phyloP scores from a whole-genome alignment of 1,140 invertebrate species.

The Pseudomyrmex gracilis region DNA sequence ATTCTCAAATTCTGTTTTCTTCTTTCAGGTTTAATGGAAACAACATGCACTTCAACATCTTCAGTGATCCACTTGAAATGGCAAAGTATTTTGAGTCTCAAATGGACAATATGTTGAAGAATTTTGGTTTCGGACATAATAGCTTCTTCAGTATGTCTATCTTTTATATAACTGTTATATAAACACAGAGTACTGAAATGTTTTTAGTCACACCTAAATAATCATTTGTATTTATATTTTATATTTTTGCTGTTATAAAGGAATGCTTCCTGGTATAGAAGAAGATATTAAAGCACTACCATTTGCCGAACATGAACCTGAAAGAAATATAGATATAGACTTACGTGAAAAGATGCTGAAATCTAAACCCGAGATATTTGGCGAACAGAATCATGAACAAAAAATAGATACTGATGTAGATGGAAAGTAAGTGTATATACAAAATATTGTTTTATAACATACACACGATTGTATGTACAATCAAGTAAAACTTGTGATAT shows the following conservation, averaged over 20 bases:
- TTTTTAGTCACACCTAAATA: too few relatives aligned
- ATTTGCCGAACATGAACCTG: slow-evolving; percentile 24
- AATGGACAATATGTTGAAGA: slow-evolving; percentile 78
- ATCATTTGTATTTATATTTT: too few relatives aligned
- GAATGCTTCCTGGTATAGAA: neutral
- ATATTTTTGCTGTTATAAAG: slow-evolving; percentile 31
- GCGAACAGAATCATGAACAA: slow-evolving; percentile 51
- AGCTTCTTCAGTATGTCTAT: slow-evolving; percentile 28
- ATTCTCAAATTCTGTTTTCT: slow-evolving; percentile 8
- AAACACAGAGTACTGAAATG: neutral
- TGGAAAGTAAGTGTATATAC: slow-evolving; percentile 83
- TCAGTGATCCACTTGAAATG: slow-evolving; percentile 79
- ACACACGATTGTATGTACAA: too few relatives aligned
- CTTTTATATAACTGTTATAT: neutral
- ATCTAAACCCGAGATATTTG: slow-evolving; percentile 73
- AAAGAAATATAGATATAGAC: slow-evolving; percentile 58
- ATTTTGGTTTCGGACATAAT: slow-evolving; percentile 68
- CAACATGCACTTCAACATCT: slow-evolving; percentile 73
- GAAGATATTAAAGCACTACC: slow-evolving; percentile 34
- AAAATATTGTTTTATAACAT: too few relatives aligned
- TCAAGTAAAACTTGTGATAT: neutral
- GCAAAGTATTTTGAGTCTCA: slow-evolving; percentile 78
- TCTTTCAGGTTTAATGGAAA: slow-evolving; percentile 56
- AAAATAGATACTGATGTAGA: slow-evolving; percentile 85
- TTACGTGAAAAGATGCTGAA: slow-evolving; percentile 85